These are phyloP conservation scores for Apistogramma diplotaenia DNA, from an alignment of 2,113 vertebrate genomes.

Conservation along the genomic window DNA sequence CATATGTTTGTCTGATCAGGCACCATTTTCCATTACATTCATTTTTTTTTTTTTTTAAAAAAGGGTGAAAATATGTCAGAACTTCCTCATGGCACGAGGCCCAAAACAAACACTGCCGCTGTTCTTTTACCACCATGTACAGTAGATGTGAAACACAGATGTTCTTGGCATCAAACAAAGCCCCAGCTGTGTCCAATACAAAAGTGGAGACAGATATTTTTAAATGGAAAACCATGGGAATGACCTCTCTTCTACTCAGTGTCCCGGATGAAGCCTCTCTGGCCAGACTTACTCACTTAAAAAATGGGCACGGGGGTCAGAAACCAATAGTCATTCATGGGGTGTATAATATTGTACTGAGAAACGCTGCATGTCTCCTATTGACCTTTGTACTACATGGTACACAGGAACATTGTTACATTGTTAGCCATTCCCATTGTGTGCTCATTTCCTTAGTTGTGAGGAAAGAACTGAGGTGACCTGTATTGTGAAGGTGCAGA, in stretches of 20 bases:
- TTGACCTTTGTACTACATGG: slow-evolving; percentile 30
- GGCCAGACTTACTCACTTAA: slow-evolving; percentile 24
- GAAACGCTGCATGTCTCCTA: not conserved
- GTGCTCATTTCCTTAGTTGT: slow-evolving; percentile 58
- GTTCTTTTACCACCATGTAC: not conserved
- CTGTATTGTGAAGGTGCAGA: slow-evolving; percentile 23
- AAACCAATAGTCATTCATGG: not conserved
- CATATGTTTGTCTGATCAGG: not conserved
- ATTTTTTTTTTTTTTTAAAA: not conserved
- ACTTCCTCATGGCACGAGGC: slow-evolving; percentile 53
- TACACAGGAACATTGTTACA: not conserved
- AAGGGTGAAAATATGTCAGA: not conserved
- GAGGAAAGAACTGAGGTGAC: slow-evolving; percentile 41
- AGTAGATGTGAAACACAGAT: slow-evolving; percentile 67
- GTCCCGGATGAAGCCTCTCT: slow-evolving; percentile 25
- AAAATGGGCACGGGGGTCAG: slow-evolving; percentile 24
- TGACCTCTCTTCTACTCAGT: slow-evolving; percentile 41
- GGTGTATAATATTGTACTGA: slow-evolving; percentile 12
- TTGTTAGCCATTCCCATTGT: slow-evolving; percentile 67
- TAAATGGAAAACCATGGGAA: slow-evolving; percentile 58
- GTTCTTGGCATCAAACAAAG: slow-evolving; percentile 55
- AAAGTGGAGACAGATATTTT: slow-evolving; percentile 65
- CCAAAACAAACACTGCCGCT: slow-evolving; percentile 12
- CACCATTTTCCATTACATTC: not conserved
- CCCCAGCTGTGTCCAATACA: slow-evolving; percentile 57